These are phyloP conservation scores for Neosalanx taihuensis DNA, from an alignment of 2,797 vertebrate species.

Conservation along the genomic window DNA sequence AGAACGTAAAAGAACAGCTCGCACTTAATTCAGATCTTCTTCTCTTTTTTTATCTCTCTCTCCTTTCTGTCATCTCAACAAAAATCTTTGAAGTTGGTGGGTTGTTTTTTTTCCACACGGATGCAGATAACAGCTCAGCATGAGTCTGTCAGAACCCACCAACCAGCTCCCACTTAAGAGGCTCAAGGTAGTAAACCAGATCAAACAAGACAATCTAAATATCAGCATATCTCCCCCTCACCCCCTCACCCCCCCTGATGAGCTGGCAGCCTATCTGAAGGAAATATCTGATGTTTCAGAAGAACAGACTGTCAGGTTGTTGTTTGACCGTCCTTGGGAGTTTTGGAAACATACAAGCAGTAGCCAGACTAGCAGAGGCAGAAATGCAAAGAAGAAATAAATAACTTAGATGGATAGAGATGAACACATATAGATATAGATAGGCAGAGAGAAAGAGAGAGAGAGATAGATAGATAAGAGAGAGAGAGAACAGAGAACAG, in stretches of 20 bases:
- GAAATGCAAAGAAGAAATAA: background rate
- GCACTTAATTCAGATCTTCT: no score
- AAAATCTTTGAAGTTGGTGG: no score
- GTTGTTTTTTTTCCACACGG: no score
- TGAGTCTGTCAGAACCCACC: background rate
- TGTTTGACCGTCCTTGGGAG: background rate
- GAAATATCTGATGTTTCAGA: background rate
- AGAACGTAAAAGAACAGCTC: no score
- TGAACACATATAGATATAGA: background rate
- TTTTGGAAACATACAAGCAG: no score
- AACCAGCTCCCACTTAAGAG: background rate
- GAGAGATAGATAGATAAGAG: background rate
- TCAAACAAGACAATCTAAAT: background rate
- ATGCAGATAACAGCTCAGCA: no score
- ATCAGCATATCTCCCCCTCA: background rate
- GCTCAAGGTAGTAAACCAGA: conserved; percentile 1
- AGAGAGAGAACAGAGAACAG: background rate
- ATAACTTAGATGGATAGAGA: background rate
- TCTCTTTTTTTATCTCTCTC: no score
- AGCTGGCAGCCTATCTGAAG: background rate
- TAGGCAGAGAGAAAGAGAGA: background rate
- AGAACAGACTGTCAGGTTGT: background rate
- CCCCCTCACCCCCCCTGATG: background rate
- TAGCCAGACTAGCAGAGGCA: no score
- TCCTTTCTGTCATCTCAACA: no score